These are phyloP conservation scores for Chaetophractus vellerosus DNA, from an alignment of 2,797 vertebrate species.

Conservation along the genomic window DNA sequence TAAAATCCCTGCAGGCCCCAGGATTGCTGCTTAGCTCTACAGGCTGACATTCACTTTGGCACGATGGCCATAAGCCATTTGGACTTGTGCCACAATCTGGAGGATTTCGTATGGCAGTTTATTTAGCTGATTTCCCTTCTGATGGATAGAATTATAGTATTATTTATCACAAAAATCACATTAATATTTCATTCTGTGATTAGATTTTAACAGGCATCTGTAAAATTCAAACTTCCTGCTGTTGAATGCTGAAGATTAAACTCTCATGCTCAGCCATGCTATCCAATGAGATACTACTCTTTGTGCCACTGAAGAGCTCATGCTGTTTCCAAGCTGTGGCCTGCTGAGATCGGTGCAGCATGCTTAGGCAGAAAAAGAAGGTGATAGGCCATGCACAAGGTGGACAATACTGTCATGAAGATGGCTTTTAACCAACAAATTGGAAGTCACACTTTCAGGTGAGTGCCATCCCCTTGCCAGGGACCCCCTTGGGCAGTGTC, in stretches of 20 bases:
- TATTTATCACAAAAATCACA: neutral
- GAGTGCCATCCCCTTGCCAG: rapidly evolving
- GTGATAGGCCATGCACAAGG: rapidly evolving
- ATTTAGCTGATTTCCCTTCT: neutral
- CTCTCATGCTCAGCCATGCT: neutral
- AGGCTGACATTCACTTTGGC: conserved; percentile 58
- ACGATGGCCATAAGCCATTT: conserved; percentile 69
- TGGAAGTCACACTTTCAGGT: neutral
- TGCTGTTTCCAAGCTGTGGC: neutral
- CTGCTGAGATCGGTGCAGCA: neutral
- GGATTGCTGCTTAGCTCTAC: neutral
- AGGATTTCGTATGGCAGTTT: neutral
- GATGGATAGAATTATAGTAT: neutral
- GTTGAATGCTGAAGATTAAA: neutral
- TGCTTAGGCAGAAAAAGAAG: neutral
- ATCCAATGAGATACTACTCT: neutral
- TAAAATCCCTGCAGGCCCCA: conserved; percentile 71
- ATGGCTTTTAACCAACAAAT: neutral
- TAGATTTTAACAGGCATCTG: neutral
- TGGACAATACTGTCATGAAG: rapidly evolving
- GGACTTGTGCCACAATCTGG: neutral
- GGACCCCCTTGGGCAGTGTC: rapidly evolving
- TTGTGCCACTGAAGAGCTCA: neutral
- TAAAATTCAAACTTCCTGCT: neutral
- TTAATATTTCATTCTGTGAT: conserved; percentile 54